A percentile compares a stretch with the other conserved stretches of the same genome.
Evolutionary conservation across 2,797 vertebrate genomes (phyloP).

Genomic region (Malacoctenus gilli): DNA sequence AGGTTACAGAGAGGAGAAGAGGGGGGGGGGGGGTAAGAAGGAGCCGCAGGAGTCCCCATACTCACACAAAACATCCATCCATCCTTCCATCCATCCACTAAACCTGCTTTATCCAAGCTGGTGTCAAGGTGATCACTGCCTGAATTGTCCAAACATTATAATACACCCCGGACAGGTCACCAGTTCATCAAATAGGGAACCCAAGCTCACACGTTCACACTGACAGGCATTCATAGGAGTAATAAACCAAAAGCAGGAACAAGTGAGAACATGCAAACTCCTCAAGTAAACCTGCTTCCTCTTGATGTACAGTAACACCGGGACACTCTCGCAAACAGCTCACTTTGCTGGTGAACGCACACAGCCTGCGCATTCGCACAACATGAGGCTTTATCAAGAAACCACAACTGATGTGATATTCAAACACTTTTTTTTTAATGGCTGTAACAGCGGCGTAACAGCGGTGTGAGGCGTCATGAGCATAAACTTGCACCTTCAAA

Average conservation of each 20-base stretch:
- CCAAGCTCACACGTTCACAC: conserved; percentile 14
- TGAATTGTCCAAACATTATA: too few species aligned
- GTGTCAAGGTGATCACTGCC: too few species aligned
- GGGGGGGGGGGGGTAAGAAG: conserved; percentile 50
- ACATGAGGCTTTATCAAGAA: conserved; percentile 9
- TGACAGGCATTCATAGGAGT: neutral
- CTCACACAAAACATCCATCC: conserved; percentile 31
- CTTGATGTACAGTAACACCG: too few species aligned
- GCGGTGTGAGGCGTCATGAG: neutral
- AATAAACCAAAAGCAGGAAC: too few species aligned
- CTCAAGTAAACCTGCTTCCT: too few species aligned
- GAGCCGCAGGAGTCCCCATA: conserved; percentile 41
- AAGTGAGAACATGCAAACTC: too few species aligned
- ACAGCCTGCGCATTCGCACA: neutral
- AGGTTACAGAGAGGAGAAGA: conserved; percentile 68
- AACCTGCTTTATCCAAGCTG: too few species aligned
- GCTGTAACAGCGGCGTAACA: neutral
- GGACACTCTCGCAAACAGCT: too few species aligned
- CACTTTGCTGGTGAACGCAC: too few species aligned
- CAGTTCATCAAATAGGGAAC: conserved; percentile 3
- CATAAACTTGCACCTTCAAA: conserved; percentile 13
- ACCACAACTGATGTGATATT: neutral
- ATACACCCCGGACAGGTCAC: too few species aligned
- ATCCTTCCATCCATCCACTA: conserved; percentile 19
- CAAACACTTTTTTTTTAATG: neutral